phyloP scores from a whole-genome alignment of 2,113 vertebrate genomes.

The Myanophis thanlyinensis region DNA sequence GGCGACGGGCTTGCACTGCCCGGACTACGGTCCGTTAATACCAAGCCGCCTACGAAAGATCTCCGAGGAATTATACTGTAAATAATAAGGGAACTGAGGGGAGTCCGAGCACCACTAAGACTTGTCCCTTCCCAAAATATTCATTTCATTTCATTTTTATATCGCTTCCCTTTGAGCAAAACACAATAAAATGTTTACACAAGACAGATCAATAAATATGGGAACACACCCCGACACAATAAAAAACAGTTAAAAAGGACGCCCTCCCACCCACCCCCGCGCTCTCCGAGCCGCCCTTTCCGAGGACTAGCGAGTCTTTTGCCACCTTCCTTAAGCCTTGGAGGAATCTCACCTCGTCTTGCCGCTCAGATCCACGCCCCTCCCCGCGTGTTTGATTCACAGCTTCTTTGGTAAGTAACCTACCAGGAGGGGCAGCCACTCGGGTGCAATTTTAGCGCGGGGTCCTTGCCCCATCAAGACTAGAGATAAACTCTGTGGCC shows the following conservation, averaged over 20 bases:
- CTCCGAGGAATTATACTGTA: not conserved
- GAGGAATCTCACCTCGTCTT: not conserved
- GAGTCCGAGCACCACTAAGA: rapidly evolving
- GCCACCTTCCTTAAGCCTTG: not conserved
- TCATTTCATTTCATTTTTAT: not conserved
- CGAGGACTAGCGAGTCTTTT: not conserved
- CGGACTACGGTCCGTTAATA: not conserved
- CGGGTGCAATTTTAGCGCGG: not conserved
- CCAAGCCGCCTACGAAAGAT: not conserved
- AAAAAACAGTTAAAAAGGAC: not conserved
- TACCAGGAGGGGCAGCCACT: not conserved
- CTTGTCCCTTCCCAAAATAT: not conserved
- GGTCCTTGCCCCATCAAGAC: not conserved
- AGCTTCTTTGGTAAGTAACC: not conserved
- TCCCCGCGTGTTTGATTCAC: not conserved
- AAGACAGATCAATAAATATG: not conserved
- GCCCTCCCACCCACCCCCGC: rapidly evolving
- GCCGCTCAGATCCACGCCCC: not conserved
- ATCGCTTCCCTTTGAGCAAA: not conserved
- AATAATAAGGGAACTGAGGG: not conserved
- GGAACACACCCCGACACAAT: not conserved
- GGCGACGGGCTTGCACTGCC: not conserved
- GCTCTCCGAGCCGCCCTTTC: not conserved
- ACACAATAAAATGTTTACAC: not conserved
- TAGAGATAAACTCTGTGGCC: not conserved